Percentiles rank a stretch among this genome's conserved stretches.
phyloP scores from a whole-genome alignment of 2,797 vertebrate species.

The Serranus cabrilla region DNA sequence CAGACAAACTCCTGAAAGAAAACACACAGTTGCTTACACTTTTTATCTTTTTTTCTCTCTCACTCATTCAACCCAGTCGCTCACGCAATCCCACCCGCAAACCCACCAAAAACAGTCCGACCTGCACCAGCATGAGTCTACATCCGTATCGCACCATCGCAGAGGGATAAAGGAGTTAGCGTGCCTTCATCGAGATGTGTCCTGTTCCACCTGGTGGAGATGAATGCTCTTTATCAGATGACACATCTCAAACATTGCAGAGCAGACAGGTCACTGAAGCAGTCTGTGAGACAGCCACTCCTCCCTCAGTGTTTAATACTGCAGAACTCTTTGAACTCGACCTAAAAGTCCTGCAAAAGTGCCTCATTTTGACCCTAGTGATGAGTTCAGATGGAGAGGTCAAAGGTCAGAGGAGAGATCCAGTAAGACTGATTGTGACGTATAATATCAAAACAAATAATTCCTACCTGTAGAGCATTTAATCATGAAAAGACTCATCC shows the following conservation, averaged over 20 bases:
- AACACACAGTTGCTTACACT: conserved; percentile 14
- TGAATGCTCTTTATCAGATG: conserved; percentile 82
- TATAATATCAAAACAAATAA: conserved; percentile 7
- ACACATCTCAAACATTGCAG: conserved; percentile 65
- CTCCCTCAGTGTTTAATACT: not conserved
- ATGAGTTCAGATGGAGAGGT: conserved; percentile 31
- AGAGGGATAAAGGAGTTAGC: conserved; percentile 78
- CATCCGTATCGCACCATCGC: conserved; percentile 73
- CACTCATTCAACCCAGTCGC: conserved; percentile 29
- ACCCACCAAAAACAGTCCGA: conserved; percentile 48
- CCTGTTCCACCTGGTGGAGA: conserved; percentile 81
- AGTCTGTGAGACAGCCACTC: conserved; percentile 30
- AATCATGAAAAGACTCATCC: conserved; percentile 20
- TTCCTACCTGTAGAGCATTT: not conserved
- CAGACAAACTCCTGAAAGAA: conserved; percentile 18
- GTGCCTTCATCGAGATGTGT: conserved; percentile 83
- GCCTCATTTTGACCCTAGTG: not conserved
- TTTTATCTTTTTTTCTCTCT: conserved; percentile 27
- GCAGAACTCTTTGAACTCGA: not conserved
- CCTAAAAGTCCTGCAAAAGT: not conserved
- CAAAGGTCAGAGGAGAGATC: conserved; percentile 29
- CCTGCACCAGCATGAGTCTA: conserved; percentile 80
- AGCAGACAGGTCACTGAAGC: conserved; percentile 45
- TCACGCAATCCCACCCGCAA: conserved; percentile 27
- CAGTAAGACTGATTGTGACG: not conserved